Evolutionary conservation across 1,140 invertebrate genomes (phyloP), one percentile per base, ranked within the genome.

Genomic region (Drosophila repletoides): DNA sequence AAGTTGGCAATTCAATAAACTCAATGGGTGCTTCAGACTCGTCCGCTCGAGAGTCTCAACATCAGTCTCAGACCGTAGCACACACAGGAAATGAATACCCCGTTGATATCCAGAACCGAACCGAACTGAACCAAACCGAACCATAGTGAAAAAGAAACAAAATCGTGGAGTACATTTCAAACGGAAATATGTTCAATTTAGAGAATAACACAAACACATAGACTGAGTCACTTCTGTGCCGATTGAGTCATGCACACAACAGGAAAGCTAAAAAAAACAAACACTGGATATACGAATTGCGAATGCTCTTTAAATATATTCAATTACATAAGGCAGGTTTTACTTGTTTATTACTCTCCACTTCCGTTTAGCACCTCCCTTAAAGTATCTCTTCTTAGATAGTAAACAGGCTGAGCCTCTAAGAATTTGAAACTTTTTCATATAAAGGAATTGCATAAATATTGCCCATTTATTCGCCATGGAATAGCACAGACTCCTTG

Each of bases 151-250:
- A 28, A 19, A 28, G 33, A 29, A 28, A 41, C 24, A 36, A 40
- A 45, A 55, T 40, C 10, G 10, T 61, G 58, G 10, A 33, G 41
- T 60, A 67, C 56, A 72, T 76, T 66, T 63, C 67, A 26, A 79
- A 66, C 76, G 76, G 75, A 79, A 80, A 79, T 79, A 80, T 79
- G 75, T 79, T 79, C 70, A 79, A 77, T 77, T 79, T 77, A 59
- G 77, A 79, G 72, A 79, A 80, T 69, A 80, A 40, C 69, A 73
- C 56, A 69, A 59, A 64, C 55, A 70, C 70, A 69, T 38, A 26
- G 17, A 40, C 52, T 12, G 46, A 41, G 52, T 26, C 34, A 59
- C 46, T 51, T 24, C 21, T 34, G 14, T 51, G 48, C 29, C 55
- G 36, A 66, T 53, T 73, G 69, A 77, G 56, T 72, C 75, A 79